These are phyloP conservation scores for Sternotherus odoratus DNA, from an alignment of 2,797 vertebrate species.

Conservation along the genomic window DNA sequence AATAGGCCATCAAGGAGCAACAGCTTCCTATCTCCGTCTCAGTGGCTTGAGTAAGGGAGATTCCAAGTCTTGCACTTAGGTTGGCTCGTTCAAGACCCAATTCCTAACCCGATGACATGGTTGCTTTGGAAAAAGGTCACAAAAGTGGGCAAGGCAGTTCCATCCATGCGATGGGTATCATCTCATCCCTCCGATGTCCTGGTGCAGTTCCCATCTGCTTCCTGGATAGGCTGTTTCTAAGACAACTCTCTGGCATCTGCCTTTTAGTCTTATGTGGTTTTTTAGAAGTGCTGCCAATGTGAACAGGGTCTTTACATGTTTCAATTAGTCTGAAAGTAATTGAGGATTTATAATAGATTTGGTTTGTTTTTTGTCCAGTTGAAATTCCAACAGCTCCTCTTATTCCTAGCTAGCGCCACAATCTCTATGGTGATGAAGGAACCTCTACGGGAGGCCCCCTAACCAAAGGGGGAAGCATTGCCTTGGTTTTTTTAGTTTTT, in stretches of 20 bases:
- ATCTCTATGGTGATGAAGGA: conserved; percentile 75
- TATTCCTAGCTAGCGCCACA: conserved; percentile 68
- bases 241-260: conserved; percentile 58
- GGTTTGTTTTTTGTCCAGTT: conserved; percentile 75
- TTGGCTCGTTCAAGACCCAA: background rate
- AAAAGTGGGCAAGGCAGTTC: background rate
- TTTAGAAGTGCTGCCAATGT: conserved; percentile 64
- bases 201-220: conserved; percentile 12
- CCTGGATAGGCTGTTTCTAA: conserved; percentile 44
- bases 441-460: conserved; percentile 71
- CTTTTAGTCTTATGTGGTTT: conserved; percentile 72
- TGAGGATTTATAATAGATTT: conserved; percentile 76
- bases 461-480: conserved; percentile 60
- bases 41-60: background rate
- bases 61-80: background rate
- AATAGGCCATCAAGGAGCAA: background rate
- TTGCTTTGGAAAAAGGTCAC: background rate
- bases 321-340: conserved; percentile 79
- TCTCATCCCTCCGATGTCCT: background rate
- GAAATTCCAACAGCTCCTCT: conserved; percentile 73
- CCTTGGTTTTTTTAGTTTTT: conserved; percentile 27
- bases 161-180: background rate
- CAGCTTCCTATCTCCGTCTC: background rate
- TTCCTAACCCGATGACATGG: background rate
- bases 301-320: conserved; percentile 76